These are phyloP conservation scores for Eurytoma californica DNA, from an alignment of 2,888 invertebrate species.

Conservation along the genomic window DNA sequence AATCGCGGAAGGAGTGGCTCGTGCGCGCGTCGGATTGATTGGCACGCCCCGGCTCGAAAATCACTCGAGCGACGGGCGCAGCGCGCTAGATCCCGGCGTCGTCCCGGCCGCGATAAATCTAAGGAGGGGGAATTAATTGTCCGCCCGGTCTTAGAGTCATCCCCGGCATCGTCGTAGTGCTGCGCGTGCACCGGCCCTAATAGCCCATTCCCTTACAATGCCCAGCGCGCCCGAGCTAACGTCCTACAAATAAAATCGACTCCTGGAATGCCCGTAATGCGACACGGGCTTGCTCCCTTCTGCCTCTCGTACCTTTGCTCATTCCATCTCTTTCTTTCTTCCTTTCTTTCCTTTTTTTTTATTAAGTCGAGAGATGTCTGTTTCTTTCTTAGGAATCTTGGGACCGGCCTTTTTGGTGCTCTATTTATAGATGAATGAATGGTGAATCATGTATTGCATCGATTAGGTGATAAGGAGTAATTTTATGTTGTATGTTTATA, in stretches of 20 bases:
- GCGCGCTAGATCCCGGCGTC: neutral
- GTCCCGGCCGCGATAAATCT: slow-evolving; percentile 22
- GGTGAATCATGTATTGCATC: too few relatives aligned
- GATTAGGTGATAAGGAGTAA: too few relatives aligned
- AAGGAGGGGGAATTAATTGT: slow-evolving; percentile 14
- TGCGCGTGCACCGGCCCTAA: neutral
- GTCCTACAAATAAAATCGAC: slow-evolving; percentile 74
- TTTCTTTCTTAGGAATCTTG: too few relatives aligned
- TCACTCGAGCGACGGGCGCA: too few relatives aligned
- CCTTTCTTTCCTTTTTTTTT: neutral
- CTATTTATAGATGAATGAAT: too few relatives aligned
- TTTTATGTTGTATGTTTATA: too few relatives aligned
- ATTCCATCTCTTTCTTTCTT: too few relatives aligned
- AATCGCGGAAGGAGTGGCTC: neutral
- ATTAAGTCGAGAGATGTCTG: too few relatives aligned
- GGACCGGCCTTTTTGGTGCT: too few relatives aligned
- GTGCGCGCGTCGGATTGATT: neutral
- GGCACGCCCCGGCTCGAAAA: neutral
- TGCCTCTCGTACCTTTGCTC: slow-evolving; percentile 5
- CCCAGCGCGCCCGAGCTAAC: slow-evolving; percentile 60
- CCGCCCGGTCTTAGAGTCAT: neutral
- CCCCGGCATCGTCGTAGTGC: slow-evolving; percentile 29
- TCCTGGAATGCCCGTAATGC: slow-evolving; percentile 72
- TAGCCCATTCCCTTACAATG: neutral
- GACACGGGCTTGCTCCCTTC: slow-evolving; percentile 61